Conservation (phyloP, 2,888 invertebrate species). For the Sarcophaga caerulescens region DNA sequence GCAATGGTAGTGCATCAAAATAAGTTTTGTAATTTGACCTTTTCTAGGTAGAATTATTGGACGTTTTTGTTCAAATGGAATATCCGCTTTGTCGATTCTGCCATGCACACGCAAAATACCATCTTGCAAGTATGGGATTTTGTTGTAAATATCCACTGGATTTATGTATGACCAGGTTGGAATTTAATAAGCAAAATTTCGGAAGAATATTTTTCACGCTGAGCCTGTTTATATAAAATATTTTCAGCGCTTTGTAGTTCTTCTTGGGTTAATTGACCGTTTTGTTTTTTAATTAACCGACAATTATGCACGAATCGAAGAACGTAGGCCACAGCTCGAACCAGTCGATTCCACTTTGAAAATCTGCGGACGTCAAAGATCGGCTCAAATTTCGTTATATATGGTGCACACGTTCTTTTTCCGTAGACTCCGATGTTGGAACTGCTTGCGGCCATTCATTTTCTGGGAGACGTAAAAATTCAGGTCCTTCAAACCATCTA, state of each 20-base stretch:
- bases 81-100: slow-evolving; percentile 50
- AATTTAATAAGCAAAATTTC: slow-evolving; percentile 37
- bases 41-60: slow-evolving; percentile 57
- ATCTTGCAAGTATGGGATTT: slow-evolving; percentile 43
- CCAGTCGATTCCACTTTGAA: slow-evolving; percentile 20
- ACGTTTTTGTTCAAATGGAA: slow-evolving; percentile 27
- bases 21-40: slow-evolving; percentile 10
- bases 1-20: slow-evolving; percentile 16
- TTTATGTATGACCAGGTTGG: neutral
- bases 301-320: neutral
- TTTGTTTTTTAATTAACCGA: slow-evolving; percentile 54
- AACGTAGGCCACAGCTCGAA: slow-evolving; percentile 8
- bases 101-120: slow-evolving; percentile 45
- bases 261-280: slow-evolving; percentile 57
- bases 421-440: too few relatives aligned
- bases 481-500: slow-evolving; percentile 17
- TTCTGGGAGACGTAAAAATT: slow-evolving; percentile 16
- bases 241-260: slow-evolving; percentile 47
- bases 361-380: slow-evolving; percentile 19
- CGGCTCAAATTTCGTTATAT: neutral
- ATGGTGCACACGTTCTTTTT: slow-evolving; percentile 8
- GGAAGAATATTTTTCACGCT: neutral
- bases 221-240: neutral
- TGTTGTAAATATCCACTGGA: slow-evolving; percentile 37
- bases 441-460: slow-evolving; percentile 11